A percentile compares a stretch with the other conserved stretches of the same genome.
Evolutionary conservation across 2,113 vertebrate genomes (phyloP).

Genomic region (Apteryx owenii): DNA sequence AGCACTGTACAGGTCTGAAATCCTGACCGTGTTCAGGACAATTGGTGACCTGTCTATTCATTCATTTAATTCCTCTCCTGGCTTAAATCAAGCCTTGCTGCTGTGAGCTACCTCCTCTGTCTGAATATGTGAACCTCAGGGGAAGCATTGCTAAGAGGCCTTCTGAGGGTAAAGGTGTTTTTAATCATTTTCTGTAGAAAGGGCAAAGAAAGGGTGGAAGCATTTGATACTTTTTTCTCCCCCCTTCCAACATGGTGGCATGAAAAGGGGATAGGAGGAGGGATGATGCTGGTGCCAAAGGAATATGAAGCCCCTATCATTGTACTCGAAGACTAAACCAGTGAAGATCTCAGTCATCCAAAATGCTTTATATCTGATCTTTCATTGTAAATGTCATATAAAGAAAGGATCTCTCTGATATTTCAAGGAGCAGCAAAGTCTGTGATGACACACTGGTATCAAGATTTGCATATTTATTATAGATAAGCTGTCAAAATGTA

Average conservation of each 20-base stretch:
- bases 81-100: neutral
- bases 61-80: neutral
- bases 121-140: neutral
- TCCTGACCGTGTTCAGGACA: neutral
- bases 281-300: constrained; percentile 15
- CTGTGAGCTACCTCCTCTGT: neutral
- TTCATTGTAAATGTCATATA: constrained; percentile 76
- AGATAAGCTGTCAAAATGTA: constrained; percentile 86
- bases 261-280: neutral
- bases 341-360: constrained; percentile 57
- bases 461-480: constrained; percentile 87
- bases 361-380: constrained; percentile 70
- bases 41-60: neutral
- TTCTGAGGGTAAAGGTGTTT: neutral
- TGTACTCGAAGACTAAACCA: constrained; percentile 40
- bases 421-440: constrained; percentile 74
- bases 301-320: constrained; percentile 30
- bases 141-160: neutral
- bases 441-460: constrained; percentile 80
- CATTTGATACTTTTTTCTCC: neutral
- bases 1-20: neutral
- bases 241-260: neutral
- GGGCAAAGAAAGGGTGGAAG: neutral
- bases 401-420: constrained; percentile 77
- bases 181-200: neutral